Evolutionary conservation across 2,888 invertebrate genomes (phyloP).

Genomic region (Caenorhabditis drosophilae): DNA sequence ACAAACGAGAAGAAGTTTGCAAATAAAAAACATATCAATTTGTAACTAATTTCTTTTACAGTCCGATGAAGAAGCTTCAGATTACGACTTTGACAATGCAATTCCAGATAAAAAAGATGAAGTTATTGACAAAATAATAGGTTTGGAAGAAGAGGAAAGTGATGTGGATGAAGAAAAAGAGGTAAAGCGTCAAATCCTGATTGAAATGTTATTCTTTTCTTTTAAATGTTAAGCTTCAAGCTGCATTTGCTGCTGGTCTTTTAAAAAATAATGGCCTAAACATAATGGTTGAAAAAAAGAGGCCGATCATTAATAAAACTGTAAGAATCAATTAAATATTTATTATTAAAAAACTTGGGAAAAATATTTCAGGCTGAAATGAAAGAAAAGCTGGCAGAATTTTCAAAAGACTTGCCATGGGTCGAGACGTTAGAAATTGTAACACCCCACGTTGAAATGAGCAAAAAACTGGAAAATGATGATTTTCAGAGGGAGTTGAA

Average conservation of each 20-base stretch:
- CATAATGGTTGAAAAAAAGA: constrained; percentile 72
- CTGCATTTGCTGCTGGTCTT: constrained; percentile 84
- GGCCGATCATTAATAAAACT: constrained; percentile 78
- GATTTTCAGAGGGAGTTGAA: constrained; percentile 65
- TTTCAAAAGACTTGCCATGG: constrained; percentile 59
- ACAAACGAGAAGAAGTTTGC: constrained; percentile 19
- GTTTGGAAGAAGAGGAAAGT: constrained; percentile 19
- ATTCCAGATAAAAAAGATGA: constrained; percentile 21
- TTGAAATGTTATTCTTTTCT: too few species aligned
- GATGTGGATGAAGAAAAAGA: constrained; percentile 36
- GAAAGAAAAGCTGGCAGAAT: constrained; percentile 44
- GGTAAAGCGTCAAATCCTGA: constrained; percentile 13
- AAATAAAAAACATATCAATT: too few species aligned
- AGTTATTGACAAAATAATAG: constrained; percentile 1
- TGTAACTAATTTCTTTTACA: too few species aligned
- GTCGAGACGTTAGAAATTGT: constrained; percentile 61
- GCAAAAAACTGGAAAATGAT: constrained; percentile 53
- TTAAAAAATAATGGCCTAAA: constrained; percentile 84
- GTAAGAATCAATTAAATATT: constrained; percentile 73
- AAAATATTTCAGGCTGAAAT: constrained; percentile 50
- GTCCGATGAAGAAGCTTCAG: constrained; percentile 36
- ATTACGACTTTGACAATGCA: constrained; percentile 39
- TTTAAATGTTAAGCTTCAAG: constrained; percentile 79
- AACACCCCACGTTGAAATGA: constrained; percentile 46
- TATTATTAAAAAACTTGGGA: constrained; percentile 2